Conservation (phyloP, 2,888 invertebrate genomes). For the Spicauda simplicius region DNA sequence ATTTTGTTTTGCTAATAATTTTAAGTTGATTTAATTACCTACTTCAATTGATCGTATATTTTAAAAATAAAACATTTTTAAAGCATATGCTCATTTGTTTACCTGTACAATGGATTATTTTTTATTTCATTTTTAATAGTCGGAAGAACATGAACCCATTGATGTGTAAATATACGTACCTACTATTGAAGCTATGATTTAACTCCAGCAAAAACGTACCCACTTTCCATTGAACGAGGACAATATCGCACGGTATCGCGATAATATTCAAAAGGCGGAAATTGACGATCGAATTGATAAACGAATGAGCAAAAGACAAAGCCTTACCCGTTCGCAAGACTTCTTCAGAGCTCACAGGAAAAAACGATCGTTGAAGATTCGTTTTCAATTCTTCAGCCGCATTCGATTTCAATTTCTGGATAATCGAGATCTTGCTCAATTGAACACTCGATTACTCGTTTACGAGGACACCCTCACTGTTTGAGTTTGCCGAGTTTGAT, state of each 20-base stretch:
- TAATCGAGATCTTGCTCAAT: constrained; percentile 83
- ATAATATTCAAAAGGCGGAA: constrained; percentile 38
- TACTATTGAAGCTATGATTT: constrained; percentile 9
- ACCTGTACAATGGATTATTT: not conserved
- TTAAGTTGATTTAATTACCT: no score
- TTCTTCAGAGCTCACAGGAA: constrained; percentile 49
- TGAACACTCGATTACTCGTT: constrained; percentile 82
- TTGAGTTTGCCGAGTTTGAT: constrained; percentile 80
- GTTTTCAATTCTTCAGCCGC: constrained; percentile 71
- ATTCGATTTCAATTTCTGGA: constrained; percentile 79
- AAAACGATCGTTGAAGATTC: constrained; percentile 60
- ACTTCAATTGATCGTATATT: not conserved
- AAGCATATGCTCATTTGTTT: not conserved
- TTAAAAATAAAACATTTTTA: not conserved
- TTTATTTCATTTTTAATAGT: not conserved
- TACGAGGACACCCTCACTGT: constrained; percentile 73
- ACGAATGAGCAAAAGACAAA: constrained; percentile 36
- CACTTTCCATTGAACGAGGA: constrained; percentile 12
- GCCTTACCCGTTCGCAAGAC: constrained; percentile 26
- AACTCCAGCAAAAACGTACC: constrained; percentile 27
- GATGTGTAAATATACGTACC: not conserved
- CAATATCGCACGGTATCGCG: constrained; percentile 21
- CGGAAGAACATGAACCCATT: not conserved
- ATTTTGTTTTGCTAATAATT: no score
- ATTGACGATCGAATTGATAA: constrained; percentile 44